phyloP scores from a whole-genome alignment of 2,888 invertebrate species.

The Drosophila incognita region DNA sequence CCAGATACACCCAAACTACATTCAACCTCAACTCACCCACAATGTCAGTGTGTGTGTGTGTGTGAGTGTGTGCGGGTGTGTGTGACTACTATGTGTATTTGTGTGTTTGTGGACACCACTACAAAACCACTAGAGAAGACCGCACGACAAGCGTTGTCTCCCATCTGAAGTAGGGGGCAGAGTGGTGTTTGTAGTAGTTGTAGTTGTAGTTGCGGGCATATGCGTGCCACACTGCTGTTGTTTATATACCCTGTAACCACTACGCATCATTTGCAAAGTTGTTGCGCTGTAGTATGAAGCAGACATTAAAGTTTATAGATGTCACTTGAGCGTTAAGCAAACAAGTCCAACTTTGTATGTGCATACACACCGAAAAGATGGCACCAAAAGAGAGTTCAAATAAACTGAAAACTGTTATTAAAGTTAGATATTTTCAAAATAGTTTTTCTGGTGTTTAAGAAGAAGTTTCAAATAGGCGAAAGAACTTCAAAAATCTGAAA shows the following conservation, averaged over 20 bases:
- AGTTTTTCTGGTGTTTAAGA: no score
- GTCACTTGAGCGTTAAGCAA: neutral
- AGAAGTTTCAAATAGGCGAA: no score
- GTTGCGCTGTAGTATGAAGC: neutral
- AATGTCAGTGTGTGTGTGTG: neutral
- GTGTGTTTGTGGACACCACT: conserved; percentile 26
- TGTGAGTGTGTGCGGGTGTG: neutral
- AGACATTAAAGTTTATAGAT: neutral
- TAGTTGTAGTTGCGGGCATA: neutral
- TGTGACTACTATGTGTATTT: neutral
- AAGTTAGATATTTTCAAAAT: neutral
- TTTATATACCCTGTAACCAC: conserved; percentile 7
- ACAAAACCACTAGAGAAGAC: conserved; percentile 56
- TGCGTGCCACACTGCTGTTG: conserved; percentile 1
- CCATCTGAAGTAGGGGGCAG: neutral
- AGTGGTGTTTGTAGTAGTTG: neutral
- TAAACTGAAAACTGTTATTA: rapidly evolving
- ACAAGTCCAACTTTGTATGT: neutral
- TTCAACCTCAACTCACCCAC: conserved; percentile 11
- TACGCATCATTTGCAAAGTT: neutral
- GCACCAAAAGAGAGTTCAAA: neutral
- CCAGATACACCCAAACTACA: conserved; percentile 20
- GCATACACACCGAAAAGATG: neutral
- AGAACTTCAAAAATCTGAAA: no score
- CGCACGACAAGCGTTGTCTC: conserved; percentile 53